phyloP scores from a whole-genome alignment of 1,140 invertebrate genomes.

The Acromyrmex heyeri region DNA sequence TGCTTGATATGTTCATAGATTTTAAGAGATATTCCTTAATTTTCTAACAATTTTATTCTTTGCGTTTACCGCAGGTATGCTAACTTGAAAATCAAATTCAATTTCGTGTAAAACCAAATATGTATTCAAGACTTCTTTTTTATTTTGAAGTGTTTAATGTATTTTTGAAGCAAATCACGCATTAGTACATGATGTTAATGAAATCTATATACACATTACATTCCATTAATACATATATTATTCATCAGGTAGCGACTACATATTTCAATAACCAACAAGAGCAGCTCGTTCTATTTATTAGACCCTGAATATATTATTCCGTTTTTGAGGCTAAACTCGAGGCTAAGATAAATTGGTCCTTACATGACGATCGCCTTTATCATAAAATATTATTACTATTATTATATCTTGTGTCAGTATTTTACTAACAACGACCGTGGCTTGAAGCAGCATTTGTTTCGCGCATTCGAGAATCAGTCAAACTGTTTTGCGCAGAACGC shows the following conservation, averaged over 20 bases:
- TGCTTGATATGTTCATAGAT: not conserved
- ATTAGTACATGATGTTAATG: not conserved
- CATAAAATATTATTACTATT: conserved; percentile 24
- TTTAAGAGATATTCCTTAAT: not conserved
- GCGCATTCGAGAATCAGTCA: not conserved
- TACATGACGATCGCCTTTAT: conserved; percentile 3
- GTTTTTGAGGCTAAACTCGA: not conserved
- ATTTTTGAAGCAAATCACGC: not conserved
- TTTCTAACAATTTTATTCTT: not conserved
- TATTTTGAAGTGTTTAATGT: not conserved
- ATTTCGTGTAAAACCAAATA: not conserved
- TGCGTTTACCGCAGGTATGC: not conserved
- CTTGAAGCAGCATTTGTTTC: conserved; percentile 27
- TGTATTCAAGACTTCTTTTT: not conserved
- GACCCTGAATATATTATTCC: not conserved
- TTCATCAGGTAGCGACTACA: not conserved
- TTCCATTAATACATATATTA: conserved; percentile 11
- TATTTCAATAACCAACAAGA: conserved; percentile 1
- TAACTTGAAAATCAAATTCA: not conserved
- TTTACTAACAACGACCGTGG: not conserved
- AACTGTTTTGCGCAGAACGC: not conserved
- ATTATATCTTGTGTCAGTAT: conserved; percentile 17
- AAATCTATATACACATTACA: not conserved
- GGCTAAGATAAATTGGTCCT: not conserved
- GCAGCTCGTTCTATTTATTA: not conserved